These are phyloP conservation scores for Pachypsylla venusta DNA, from an alignment of 1,140 invertebrate species.

Conservation along the genomic window DNA sequence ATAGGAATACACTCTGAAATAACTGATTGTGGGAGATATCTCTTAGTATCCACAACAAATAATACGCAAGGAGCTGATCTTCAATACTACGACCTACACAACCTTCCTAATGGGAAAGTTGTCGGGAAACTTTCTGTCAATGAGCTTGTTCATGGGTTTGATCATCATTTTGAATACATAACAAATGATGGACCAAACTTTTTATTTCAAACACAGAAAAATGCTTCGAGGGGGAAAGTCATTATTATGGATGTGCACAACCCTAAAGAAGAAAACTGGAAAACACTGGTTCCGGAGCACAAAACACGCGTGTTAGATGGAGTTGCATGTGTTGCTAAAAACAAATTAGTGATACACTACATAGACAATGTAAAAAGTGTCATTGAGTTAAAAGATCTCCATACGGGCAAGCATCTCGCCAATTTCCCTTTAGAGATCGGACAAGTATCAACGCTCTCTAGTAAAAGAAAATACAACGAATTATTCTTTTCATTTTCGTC, in stretches of 20 bases:
- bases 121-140: constrained; percentile 46
- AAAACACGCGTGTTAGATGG: background rate
- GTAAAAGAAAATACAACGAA: constrained; percentile 69
- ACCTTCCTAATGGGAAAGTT: constrained; percentile 39
- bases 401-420: constrained; percentile 52
- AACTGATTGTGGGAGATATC: constrained; percentile 77
- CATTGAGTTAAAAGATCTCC: constrained; percentile 63
- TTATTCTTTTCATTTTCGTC: constrained; percentile 91
- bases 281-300: background rate
- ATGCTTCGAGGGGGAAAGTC: background rate
- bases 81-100: constrained; percentile 58
- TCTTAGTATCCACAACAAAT: constrained; percentile 49
- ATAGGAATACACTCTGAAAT: constrained; percentile 37
- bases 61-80: constrained; percentile 76
- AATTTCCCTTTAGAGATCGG: constrained; percentile 73
- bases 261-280: background rate
- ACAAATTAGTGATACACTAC: background rate
- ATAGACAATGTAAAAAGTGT: constrained; percentile 38
- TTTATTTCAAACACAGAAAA: background rate
- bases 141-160: constrained; percentile 72
- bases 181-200: constrained; percentile 1
- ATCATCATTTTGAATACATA: constrained; percentile 72
- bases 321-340: background rate
- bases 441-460: constrained; percentile 66
- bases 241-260: background rate